phyloP scores from a whole-genome alignment of 2,888 invertebrate species.

The Nysson spinosus region DNA sequence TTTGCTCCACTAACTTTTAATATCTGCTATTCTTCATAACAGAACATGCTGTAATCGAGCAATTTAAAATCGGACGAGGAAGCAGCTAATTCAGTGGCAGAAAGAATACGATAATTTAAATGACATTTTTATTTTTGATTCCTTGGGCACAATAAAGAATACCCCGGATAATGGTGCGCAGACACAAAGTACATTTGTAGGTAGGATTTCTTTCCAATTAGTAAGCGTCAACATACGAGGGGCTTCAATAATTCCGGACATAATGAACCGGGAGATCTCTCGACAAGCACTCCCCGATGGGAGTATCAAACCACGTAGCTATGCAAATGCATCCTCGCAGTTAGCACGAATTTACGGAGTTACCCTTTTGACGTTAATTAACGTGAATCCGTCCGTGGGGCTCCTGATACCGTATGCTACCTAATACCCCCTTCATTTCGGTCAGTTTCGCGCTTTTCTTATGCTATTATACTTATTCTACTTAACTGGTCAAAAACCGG shows the following conservation, averaged over 20 bases:
- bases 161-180: neutral
- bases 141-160: too few species aligned
- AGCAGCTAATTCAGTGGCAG: too few species aligned
- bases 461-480: neutral
- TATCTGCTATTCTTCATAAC: too few species aligned
- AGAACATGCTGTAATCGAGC: too few species aligned
- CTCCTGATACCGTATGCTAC: constrained; percentile 19
- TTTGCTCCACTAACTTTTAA: too few species aligned
- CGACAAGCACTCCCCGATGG: constrained; percentile 7
- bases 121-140: too few species aligned
- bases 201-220: constrained; percentile 1
- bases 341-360: constrained; percentile 38
- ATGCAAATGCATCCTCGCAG: constrained; percentile 38
- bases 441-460: constrained; percentile 20
- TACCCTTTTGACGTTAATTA: constrained; percentile 43
- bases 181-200: neutral
- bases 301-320: constrained; percentile 26
- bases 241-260: constrained; percentile 11
- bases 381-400: constrained; percentile 29
- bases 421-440: constrained; percentile 28
- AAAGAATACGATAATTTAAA: too few species aligned
- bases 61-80: too few species aligned
- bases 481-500: neutral
- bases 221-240: constrained; percentile 3
- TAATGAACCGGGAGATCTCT: constrained; percentile 32